Evolutionary conservation across 2,113 vertebrate genomes (phyloP).

Genomic region (Corythornis vintsioides): DNA sequence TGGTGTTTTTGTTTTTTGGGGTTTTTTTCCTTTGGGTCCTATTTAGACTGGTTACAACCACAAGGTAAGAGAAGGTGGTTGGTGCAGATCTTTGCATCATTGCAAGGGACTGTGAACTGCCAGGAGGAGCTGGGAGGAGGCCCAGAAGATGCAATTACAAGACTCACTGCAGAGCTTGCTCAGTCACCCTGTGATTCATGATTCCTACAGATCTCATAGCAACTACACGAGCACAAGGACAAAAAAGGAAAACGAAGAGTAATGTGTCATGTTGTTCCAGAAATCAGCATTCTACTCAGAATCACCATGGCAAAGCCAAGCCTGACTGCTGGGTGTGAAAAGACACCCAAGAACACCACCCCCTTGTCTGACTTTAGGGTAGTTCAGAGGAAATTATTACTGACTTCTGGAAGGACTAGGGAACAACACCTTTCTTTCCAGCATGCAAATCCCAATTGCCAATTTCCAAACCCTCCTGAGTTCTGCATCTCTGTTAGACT

Average conservation of each 20-base stretch:
- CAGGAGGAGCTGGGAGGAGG: background rate
- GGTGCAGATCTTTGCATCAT: background rate
- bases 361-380: background rate
- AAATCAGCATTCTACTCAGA: background rate
- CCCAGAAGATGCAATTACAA: background rate
- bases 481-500: background rate
- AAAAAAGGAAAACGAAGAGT: background rate
- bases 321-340: background rate
- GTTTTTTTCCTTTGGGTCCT: background rate
- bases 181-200: background rate
- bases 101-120: background rate
- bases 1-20: rapidly evolving
- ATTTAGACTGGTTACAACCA: background rate
- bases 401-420: background rate
- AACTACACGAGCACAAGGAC: background rate
- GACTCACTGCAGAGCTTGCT: background rate
- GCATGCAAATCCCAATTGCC: background rate
- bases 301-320: background rate
- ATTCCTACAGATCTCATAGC: background rate
- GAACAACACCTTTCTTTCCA: background rate
- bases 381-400: background rate
- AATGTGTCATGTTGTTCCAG: rapidly evolving
- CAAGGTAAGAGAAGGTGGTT: background rate
- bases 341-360: rapidly evolving
- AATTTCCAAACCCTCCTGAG: background rate